These are phyloP conservation scores for Scomber japonicus DNA, from an alignment of 2,113 vertebrate genomes.

Conservation along the genomic window DNA sequence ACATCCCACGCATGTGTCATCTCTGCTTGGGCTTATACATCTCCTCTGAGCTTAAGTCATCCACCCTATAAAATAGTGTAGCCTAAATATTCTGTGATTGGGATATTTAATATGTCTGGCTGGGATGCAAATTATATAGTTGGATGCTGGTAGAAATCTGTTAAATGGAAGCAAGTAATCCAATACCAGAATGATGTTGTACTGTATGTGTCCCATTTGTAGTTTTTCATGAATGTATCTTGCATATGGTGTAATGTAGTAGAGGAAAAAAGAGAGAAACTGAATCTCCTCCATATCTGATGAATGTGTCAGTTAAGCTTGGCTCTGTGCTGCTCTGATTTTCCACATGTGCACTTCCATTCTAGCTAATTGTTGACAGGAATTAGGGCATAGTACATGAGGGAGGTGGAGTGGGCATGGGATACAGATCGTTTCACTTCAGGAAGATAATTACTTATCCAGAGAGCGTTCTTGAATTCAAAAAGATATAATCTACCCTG, in stretches of 20 bases:
- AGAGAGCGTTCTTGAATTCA: conserved; percentile 30
- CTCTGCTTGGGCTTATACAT: conserved; percentile 19
- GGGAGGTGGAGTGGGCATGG: conserved; percentile 57
- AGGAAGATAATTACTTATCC: conserved; percentile 62
- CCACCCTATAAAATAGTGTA: conserved; percentile 16
- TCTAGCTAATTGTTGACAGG: conserved; percentile 70
- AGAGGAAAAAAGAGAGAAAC: conserved; percentile 4
- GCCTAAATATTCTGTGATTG: conserved; percentile 12
- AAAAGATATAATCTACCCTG: conserved; percentile 30
- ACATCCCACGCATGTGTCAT: conserved; percentile 51
- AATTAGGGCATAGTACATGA: conserved; percentile 63
- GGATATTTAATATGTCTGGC: background rate
- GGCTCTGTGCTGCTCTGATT: conserved; percentile 23
- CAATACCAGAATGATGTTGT: background rate
- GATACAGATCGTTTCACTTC: conserved; percentile 58
- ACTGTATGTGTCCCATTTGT: background rate
- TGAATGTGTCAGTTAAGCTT: conserved; percentile 31
- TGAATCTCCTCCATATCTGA: conserved; percentile 29
- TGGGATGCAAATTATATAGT: background rate
- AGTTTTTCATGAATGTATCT: background rate
- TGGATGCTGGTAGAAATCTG: conserved; percentile 17
- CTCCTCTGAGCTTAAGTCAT: conserved; percentile 23
- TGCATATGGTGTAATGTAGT: background rate
- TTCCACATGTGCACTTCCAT: conserved; percentile 49
- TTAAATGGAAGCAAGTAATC: conserved; percentile 11